Base-by-base conservation (phyloP, 2,797 vertebrate species). In the Phrynocephalus forsythii region DNA sequence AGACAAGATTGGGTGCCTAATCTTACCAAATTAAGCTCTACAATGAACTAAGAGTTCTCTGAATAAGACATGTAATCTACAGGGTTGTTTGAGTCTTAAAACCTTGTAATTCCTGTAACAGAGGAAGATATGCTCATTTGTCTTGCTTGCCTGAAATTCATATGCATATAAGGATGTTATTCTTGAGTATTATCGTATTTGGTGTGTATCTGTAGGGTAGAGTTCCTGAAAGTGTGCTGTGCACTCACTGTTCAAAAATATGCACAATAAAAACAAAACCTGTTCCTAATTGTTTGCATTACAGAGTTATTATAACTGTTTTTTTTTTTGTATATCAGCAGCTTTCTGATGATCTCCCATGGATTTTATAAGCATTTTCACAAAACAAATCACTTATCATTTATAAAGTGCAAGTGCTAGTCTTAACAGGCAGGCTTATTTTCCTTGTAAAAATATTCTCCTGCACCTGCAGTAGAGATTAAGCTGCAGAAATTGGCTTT, bases 381-480 rank as follows among this genome's bases (percentile, higher is more conserved):
- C 71, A 44, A 88, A 92, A 77, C 48, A 66, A 84, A n/a, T 86
- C 90, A 90, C 81, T 89, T 88, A 82, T 89, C 82, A 87, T 92
- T 94, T 84, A 89, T 88, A 92, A 90, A 94, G 56, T 91, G 66
- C 76, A 75, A 67, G 83, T 63, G 83, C 56, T 91, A 83, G 60
- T 73, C 84, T 92, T 66, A 6, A 0, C 86, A 92, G 84, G 83
- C 60, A 3, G 7, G 0, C 82, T 89, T 83, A 86, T 80, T 93
- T 92, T 94, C 84, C 63, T 82, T 93, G 79, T 92, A 92, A 87
- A 92, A 92, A 91, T 91, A 44, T 84, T 91, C 11, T 73, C 88
- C 90, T 93, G 0, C 85, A 82, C 79, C 79, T 71, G 85, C 86
- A 28, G 18, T 38, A 18, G 13, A 63, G 78, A 79, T 76, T 89